Conservation (phyloP, 2,888 invertebrate genomes). For the Drosophila anceps region DNA sequence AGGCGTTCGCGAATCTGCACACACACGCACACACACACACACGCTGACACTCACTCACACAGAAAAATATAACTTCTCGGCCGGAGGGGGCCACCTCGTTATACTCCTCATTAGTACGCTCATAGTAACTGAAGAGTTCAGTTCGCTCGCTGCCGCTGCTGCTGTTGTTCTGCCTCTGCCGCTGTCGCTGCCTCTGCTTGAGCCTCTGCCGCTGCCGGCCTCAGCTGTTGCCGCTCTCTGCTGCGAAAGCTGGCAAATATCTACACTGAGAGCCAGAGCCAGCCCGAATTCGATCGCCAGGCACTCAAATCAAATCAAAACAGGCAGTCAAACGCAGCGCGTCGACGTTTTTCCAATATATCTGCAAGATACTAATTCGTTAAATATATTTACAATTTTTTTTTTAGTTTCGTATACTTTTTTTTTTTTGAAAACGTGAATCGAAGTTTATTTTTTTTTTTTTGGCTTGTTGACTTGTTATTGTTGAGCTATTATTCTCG, state of each 20-base stretch:
- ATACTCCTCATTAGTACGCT: constrained; percentile 73
- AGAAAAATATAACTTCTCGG: constrained; percentile 24
- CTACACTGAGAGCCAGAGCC: constrained; percentile 21
- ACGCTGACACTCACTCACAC: constrained; percentile 28
- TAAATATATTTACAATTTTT: constrained; percentile 2
- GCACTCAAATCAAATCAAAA: constrained; percentile 74
- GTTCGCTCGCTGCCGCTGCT: constrained; percentile 40
- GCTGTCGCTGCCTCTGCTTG: constrained; percentile 5
- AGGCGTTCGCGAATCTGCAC: constrained; percentile 11
- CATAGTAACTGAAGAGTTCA: constrained; percentile 73
- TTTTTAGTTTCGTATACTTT: neutral
- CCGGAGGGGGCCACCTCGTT: constrained; percentile 36
- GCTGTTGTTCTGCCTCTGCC: constrained; percentile 5
- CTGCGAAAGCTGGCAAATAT: constrained; percentile 46
- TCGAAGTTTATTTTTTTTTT: constrained; percentile 1
- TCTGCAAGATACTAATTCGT: constrained; percentile 22
- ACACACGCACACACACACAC: neutral
- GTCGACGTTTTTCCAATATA: constrained; percentile 59
- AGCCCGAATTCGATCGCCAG: constrained; percentile 61
- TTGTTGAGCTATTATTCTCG: constrained; percentile 1
- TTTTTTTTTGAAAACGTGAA: constrained; percentile 19
- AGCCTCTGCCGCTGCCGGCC: neutral
- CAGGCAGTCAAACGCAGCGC: constrained; percentile 75
- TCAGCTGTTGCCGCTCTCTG: constrained; percentile 20
- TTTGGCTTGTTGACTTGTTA: constrained; percentile 4